Base-by-base conservation (phyloP, 1,140 invertebrate species). In the Drosophila ogumai region DNA sequence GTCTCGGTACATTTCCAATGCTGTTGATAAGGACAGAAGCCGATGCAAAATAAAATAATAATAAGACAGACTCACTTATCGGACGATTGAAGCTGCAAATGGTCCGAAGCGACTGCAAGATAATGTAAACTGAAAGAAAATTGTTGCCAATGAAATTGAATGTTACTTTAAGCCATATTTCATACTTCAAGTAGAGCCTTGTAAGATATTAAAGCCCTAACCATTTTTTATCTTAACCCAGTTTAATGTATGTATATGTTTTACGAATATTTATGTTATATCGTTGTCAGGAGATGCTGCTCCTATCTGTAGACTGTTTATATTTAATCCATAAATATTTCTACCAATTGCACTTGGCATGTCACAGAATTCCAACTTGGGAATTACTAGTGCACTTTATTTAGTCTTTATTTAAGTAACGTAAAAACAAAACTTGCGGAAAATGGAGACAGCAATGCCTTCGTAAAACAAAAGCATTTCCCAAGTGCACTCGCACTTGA, bases 1-100 rank as follows among this genome's bases (percentile, higher is more conserved):
- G 69, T 50, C 55, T 75, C 55, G 64, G 63, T 75, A 64, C 57
- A 82, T 82, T 82, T 82, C 79, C 69, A 82, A 80, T 71, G 78
- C 41, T 82, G 59, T 3, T 58, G 55, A 72, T 49, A 86, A 73
- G 52, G 58, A 75, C 68, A 59, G 15, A 40, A 31, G 55, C 31
- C 65, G 50, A 54, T 78, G 82, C 81, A 78, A 86, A 86, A 74
- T 66, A 58, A 78, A 72, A 50, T 59, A 71, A 72, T 59, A 73
- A 73, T 71, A 50, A 73, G 1, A 63, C 64, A 58, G 49, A 66
- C 66, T 44, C 56, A 64, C 44, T 76, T 84, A 85, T 85, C 82
- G 46, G 69, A 38, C 58, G 68, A 57, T 71, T 50, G 46, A 40
- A 77, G 75, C 57, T 41, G 66, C 25, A 41, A 57, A 44, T 28